Base-by-base conservation (phyloP, 1,140 invertebrate genomes). In the Pygmarrhopalites habei region DNA sequence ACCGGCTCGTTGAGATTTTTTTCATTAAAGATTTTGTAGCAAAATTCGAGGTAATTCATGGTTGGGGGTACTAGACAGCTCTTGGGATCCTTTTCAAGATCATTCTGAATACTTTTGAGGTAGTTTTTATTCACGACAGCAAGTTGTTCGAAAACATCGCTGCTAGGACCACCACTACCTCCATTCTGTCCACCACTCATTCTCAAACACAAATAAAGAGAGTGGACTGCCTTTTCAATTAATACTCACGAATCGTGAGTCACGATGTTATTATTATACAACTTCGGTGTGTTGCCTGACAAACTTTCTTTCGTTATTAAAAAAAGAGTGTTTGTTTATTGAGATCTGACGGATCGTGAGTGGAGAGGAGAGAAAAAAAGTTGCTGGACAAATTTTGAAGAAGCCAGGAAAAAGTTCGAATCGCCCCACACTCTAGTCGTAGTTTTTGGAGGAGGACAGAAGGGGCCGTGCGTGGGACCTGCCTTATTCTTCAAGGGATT, bases 41-140 rank as follows among this genome's bases (percentile, higher is more conserved):
- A 5, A 28, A 28, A 55, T 23, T 10, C 7, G 25, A 55, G 25
- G 29, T 55, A 55, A 14, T 55, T 26, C 51, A 55, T 55, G 5
- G 29, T 26, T 12, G 29, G 25, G 14, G 51, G 51, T 7, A 26
- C 51, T 7, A 55, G 51, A 28, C 51, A 55, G 14, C 17, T 26
- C 4, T 55, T 26, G 7, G 51, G 29, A 14, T 21, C 10, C 10
- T 7, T 32, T 14, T 32, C 21, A 12, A 55, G 17, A 7, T 28
- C 51, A 14, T 55, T 15, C 21, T 55, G 51, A 28, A 55, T 15
- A 7, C 26, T 29, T 3, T 7, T 10, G 23, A 55, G 15, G 29
- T 28, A 55, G 29, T 32, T 32, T 55, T 55, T 7, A 21, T 55
- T 55, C 29, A 55, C n/a, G n/a, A n/a, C n/a, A n/a, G n/a, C n/a